phyloP scores from a whole-genome alignment of 2,113 vertebrate genomes.

The Pangasianodon gigas region DNA sequence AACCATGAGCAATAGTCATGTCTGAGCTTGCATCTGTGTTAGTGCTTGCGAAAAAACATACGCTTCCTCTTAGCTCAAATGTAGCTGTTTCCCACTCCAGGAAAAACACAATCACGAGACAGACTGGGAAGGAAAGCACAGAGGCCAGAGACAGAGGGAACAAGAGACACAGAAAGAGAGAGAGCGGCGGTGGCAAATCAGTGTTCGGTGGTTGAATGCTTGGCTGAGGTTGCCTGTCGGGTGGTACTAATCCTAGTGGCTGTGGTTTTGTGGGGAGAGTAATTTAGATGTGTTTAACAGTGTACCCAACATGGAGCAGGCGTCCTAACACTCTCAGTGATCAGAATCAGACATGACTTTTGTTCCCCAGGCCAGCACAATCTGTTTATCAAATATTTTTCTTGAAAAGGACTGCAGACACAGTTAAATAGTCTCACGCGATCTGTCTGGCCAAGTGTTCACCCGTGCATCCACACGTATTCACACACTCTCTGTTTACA shows the following conservation, averaged over 20 bases:
- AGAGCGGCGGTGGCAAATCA: conserved; percentile 39
- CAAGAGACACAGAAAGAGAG: conserved; percentile 57
- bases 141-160: conserved; percentile 49
- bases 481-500: conserved; percentile 46
- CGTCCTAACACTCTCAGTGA: conserved; percentile 58
- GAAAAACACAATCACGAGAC: conserved; percentile 56
- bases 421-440: conserved; percentile 67
- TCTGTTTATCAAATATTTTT: conserved; percentile 74
- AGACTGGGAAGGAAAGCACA: conserved; percentile 38
- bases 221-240: conserved; percentile 62
- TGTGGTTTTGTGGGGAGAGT: conserved; percentile 68
- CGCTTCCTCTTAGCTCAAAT: conserved; percentile 50
- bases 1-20: conserved; percentile 44
- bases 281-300: conserved; percentile 67
- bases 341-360: conserved; percentile 51
- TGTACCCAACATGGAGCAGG: conserved; percentile 63
- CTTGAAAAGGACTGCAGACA: conserved; percentile 63
- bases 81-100: conserved; percentile 44
- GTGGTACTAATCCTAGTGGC: conserved; percentile 60
- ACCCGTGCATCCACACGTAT: conserved; percentile 44
- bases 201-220: conserved; percentile 65
- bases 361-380: conserved; percentile 55
- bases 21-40: conserved; percentile 53
- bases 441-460: conserved; percentile 60
- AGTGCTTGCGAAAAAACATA: conserved; percentile 48